These are phyloP conservation scores for Mionectes macconnelli DNA, from an alignment of 2,113 vertebrate genomes.

Conservation along the genomic window DNA sequence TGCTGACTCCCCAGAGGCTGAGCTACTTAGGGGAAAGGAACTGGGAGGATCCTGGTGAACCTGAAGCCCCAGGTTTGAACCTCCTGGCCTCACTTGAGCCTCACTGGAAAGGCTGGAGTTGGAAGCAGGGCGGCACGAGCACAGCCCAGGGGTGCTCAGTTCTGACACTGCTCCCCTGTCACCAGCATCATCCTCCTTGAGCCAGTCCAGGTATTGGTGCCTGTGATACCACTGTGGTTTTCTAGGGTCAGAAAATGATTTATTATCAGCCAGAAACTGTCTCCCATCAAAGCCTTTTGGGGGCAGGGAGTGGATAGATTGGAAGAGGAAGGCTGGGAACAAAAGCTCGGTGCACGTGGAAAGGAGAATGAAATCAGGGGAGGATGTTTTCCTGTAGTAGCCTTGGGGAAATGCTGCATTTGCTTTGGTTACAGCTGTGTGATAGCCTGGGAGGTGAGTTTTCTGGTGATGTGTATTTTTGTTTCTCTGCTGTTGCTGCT, in stretches of 20 bases:
- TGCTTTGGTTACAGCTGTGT: not conserved
- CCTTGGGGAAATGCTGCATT: not conserved
- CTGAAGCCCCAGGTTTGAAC: not conserved
- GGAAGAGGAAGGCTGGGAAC: not conserved
- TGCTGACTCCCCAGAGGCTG: not conserved
- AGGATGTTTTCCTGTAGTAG: not conserved
- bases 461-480: not conserved
- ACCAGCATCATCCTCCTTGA: not conserved
- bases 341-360: not conserved
- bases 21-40: not conserved
- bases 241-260: not conserved
- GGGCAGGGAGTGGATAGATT: not conserved
- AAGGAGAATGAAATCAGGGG: not conserved
- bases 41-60: not conserved
- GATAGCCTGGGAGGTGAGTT: not conserved
- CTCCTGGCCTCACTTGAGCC: not conserved
- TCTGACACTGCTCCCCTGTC: not conserved
- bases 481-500: not conserved
- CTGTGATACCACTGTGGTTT: not conserved
- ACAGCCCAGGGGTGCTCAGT: not conserved
- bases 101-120: not conserved
- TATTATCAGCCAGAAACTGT: not conserved
- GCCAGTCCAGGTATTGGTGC: not conserved
- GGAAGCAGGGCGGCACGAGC: fast-evolving
- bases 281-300: fast-evolving